Base-by-base conservation (phyloP, 2,113 vertebrate species). In the Prietella phreatophila region DNA sequence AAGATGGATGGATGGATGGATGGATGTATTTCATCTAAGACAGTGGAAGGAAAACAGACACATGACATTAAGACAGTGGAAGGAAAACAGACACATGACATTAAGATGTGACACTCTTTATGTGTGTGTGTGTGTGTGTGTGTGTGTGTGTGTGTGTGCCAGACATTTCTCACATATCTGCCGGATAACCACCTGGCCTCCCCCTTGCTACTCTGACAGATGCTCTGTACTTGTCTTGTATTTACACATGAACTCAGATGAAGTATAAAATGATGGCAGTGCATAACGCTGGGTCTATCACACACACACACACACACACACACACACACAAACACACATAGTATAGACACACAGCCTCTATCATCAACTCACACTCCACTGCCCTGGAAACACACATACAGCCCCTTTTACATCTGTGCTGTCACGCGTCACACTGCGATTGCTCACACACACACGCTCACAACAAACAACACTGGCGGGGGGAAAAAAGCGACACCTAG, bases 401-500 rank as follows among this genome's bases (percentile, higher is more conserved):
- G 85, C 86, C 71, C 84, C 20, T 90, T 92, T 92, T 93, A 94
- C 92, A 93, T 93, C 93, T 87, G 87, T 5, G 50, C 80, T 75
- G 85, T 91, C 91, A 85, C 83, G 76, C 87, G 85, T 90, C 93
- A 91, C 92, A 91, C 91, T 92, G 91, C 76, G n/a, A 90, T 91
- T 91, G 91, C 85, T 93, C 73, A 15, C 73, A 6, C 84, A 92
- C 47, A 8, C 47, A 10, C 9, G 47, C 9, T 50, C 85, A 81
- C 91, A 89, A 27, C 53, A 78, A 13, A 90, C 91, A 91, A 90
- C 90, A 89, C 90, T 89, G 83, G 76, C 47, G 69, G 85, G 75
- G 61, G 83, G 53, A 85, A 90, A 89, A 88, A 84, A 85, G 42
- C 89, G 91, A 94, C 93, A 95, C 92, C 93, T 95, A 91, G 90